Evolutionary conservation across 2,113 vertebrate genomes (phyloP).

Genomic region (Osmerus mordax): DNA sequence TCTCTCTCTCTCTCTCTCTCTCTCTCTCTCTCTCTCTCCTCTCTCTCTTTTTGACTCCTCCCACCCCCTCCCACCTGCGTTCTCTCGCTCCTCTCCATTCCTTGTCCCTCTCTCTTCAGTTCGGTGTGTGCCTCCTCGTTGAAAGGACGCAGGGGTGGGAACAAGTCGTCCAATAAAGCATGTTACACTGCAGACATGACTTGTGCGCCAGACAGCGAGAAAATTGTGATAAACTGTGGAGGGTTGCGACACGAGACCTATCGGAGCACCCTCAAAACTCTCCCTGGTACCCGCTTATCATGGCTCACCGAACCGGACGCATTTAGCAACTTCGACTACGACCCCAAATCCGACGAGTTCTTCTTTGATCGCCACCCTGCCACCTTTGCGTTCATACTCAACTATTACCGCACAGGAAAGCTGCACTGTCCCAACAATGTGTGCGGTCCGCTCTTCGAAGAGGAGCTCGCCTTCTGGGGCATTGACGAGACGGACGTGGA

Average conservation of each 20-base stretch:
- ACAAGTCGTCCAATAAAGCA: conserved; percentile 93
- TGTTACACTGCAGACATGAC: conserved; percentile 98
- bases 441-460: conserved; percentile 95
- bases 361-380: conserved; percentile 96
- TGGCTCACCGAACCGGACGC: conserved; percentile 93
- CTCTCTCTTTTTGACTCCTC: conserved; percentile 1
- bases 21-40: conserved; percentile 8
- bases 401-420: conserved; percentile 97
- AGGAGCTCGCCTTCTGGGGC: conserved; percentile 98
- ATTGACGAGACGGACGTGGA: conserved; percentile 98
- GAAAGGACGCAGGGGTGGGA: conserved; percentile 89
- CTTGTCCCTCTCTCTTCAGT: conserved; percentile 79
- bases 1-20: conserved; percentile 33
- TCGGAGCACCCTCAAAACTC: conserved; percentile 91
- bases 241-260: conserved; percentile 97
- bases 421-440: conserved; percentile 96
- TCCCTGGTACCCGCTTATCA: conserved; percentile 93
- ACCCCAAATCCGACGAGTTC: conserved; percentile 87
- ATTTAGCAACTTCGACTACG: conserved; percentile 85
- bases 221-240: conserved; percentile 97
- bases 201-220: conserved; percentile 96
- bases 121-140: conserved; percentile 90
- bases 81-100: conserved; percentile 41
- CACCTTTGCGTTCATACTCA: conserved; percentile 95
- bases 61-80: conserved; percentile 26